phyloP scores from a whole-genome alignment of 2,888 invertebrate genomes.

The Macrophya alboannulata region DNA sequence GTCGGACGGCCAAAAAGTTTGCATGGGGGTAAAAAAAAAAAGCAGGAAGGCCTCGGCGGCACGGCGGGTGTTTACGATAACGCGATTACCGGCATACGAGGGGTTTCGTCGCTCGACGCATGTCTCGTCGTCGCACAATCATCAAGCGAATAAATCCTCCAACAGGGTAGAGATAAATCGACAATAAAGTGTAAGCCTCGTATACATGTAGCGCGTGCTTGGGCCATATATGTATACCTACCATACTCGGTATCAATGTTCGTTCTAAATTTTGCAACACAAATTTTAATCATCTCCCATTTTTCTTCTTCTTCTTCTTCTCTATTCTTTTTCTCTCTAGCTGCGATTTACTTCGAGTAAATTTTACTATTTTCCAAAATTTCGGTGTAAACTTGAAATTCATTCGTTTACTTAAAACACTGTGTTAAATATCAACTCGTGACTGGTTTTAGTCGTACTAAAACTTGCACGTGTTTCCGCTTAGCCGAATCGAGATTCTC shows the following conservation, averaged over 20 bases:
- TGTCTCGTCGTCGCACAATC: conserved; percentile 58
- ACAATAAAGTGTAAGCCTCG: conserved; percentile 59
- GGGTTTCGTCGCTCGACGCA: conserved; percentile 65
- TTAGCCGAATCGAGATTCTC: conserved; percentile 1
- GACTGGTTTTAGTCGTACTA: not conserved
- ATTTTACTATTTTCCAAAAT: not conserved
- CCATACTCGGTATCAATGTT: too few species aligned
- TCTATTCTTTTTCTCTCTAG: too few species aligned
- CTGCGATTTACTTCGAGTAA: not conserved
- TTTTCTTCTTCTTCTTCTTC: too few species aligned
- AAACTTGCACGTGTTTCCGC: not conserved
- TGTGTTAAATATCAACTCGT: not conserved
- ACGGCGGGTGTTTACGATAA: conserved; percentile 73
- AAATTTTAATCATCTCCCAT: not conserved
- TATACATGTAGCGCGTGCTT: not conserved
- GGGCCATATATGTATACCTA: too few species aligned
- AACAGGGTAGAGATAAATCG: conserved; percentile 63
- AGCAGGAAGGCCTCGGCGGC: conserved; percentile 62
- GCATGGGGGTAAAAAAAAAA: not conserved
- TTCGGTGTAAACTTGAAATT: not conserved
- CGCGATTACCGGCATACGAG: conserved; percentile 72
- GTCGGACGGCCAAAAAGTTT: not conserved
- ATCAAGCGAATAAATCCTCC: conserved; percentile 65
- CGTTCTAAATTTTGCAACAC: not conserved
- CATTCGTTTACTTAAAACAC: not conserved